Conservation (phyloP, 1,140 invertebrate genomes). For the Sycobia sp. region DNA sequence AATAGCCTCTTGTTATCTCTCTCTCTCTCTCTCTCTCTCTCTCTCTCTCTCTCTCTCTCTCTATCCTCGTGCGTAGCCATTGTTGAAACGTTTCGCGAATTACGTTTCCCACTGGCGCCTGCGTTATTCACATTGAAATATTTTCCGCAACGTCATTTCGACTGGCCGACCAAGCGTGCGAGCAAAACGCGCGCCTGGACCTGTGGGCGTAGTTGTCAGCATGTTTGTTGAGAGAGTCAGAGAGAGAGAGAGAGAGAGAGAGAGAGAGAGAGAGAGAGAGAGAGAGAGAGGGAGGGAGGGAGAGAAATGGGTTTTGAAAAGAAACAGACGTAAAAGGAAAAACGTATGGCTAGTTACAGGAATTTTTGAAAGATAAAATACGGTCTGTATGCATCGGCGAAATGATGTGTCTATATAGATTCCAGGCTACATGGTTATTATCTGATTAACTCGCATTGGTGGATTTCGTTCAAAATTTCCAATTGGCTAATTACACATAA, state of each 20-base stretch:
- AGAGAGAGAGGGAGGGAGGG: background rate
- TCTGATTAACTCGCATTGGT: too few relatives aligned
- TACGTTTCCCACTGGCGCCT: slow-evolving; percentile 45
- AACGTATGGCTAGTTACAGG: too few relatives aligned
- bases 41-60: background rate
- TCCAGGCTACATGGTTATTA: too few relatives aligned
- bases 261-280: background rate
- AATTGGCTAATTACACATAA: too few relatives aligned
- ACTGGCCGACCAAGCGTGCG: slow-evolving; percentile 8
- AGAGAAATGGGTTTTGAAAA: background rate
- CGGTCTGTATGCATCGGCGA: too few relatives aligned
- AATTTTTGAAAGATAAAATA: too few relatives aligned
- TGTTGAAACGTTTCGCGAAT: slow-evolving; percentile 55
- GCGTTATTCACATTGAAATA: slow-evolving; percentile 57
- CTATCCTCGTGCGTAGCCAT: slow-evolving; percentile 37
- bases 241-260: background rate
- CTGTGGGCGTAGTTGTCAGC: too few relatives aligned
- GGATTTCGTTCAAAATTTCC: too few relatives aligned
- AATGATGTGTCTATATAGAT: too few relatives aligned
- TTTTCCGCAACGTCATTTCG: slow-evolving; percentile 50
- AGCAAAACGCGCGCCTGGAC: background rate
- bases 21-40: background rate
- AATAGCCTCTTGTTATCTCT: slow-evolving; percentile 41
- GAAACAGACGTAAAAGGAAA: too few relatives aligned
- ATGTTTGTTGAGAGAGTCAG: too few relatives aligned